Evolutionary conservation across 2,888 invertebrate genomes (phyloP).

Genomic region (Itoplectis maculator): DNA sequence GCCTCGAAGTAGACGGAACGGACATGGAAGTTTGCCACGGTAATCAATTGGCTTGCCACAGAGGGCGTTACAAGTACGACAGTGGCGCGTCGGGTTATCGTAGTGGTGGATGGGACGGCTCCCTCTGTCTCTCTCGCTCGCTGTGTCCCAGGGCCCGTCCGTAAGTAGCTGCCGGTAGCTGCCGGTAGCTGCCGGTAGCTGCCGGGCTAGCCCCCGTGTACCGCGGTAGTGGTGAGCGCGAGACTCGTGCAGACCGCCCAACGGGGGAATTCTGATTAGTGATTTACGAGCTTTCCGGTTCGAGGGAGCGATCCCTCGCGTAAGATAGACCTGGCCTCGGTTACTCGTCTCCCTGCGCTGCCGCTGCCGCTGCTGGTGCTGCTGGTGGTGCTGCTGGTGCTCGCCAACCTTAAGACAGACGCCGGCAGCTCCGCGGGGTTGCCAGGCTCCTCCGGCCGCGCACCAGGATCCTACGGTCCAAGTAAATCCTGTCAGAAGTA

Average conservation of each 20-base stretch:
- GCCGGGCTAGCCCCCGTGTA: no score
- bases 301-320: constrained; percentile 66
- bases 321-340: constrained; percentile 59
- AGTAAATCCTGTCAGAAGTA: constrained; percentile 82
- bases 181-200: background rate
- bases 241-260: constrained; percentile 36
- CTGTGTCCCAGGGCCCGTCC: background rate
- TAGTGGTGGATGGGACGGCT: constrained; percentile 15
- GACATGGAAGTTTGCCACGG: constrained; percentile 44
- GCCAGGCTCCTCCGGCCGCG: constrained; percentile 20
- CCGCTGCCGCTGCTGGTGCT: constrained; percentile 28
- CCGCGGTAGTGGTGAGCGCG: constrained; percentile 13
- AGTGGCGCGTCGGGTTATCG: constrained; percentile 18
- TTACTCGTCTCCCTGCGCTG: constrained; percentile 56
- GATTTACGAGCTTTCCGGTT: constrained; percentile 81
- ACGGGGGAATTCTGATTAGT: constrained; percentile 80
- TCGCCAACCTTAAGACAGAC: constrained; percentile 56
- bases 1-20: constrained; percentile 42
- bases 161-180: background rate
- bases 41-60: constrained; percentile 61
- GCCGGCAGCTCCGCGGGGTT: background rate
- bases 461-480: constrained; percentile 57
- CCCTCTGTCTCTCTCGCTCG: constrained; percentile 15
- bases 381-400: constrained; percentile 26
- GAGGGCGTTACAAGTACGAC: constrained; percentile 29